A percentile compares a stretch with the other conserved stretches of the same genome.
These are phyloP conservation scores for Venturia canescens DNA, from an alignment of 1,140 invertebrate species.

Conservation along the genomic window DNA sequence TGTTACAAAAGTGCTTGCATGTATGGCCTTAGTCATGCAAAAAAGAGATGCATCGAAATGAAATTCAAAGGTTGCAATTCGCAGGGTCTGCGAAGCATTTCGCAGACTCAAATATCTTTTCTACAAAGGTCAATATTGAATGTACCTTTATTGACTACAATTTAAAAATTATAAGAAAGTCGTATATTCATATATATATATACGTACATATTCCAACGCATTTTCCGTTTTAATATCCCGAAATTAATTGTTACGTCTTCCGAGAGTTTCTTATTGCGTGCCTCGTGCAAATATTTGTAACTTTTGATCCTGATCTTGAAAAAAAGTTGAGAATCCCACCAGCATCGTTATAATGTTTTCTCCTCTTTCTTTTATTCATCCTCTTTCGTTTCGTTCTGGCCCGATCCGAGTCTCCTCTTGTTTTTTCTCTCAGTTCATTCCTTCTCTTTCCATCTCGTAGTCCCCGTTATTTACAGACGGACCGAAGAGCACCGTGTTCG, in stretches of 20 bases:
- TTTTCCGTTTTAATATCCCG: slow-evolving; percentile 4
- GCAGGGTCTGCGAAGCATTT: too few species aligned
- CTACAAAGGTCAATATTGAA: too few species aligned
- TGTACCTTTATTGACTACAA: too few species aligned
- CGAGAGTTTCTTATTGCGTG: not conserved
- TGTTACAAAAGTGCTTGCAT: too few species aligned
- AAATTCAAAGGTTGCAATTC: too few species aligned
- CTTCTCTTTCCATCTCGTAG: not conserved
- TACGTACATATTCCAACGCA: not conserved
- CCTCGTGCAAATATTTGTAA: not conserved
- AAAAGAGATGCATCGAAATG: too few species aligned
- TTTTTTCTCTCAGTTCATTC: not conserved
- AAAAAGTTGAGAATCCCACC: not conserved
- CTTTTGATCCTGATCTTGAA: not conserved
- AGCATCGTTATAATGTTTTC: not conserved
- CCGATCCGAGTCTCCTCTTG: not conserved
- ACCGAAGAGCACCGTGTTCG: slow-evolving; percentile 25
- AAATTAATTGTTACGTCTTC: not conserved
- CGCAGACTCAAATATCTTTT: too few species aligned
- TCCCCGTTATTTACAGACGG: slow-evolving; percentile 21
- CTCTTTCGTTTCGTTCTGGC: not conserved
- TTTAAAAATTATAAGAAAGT: too few species aligned
- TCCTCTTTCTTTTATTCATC: not conserved
- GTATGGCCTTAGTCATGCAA: too few species aligned
- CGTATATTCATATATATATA: too few species aligned